Evolutionary conservation across 2,113 vertebrate genomes (phyloP).

Genomic region (Urocolius indicus): DNA sequence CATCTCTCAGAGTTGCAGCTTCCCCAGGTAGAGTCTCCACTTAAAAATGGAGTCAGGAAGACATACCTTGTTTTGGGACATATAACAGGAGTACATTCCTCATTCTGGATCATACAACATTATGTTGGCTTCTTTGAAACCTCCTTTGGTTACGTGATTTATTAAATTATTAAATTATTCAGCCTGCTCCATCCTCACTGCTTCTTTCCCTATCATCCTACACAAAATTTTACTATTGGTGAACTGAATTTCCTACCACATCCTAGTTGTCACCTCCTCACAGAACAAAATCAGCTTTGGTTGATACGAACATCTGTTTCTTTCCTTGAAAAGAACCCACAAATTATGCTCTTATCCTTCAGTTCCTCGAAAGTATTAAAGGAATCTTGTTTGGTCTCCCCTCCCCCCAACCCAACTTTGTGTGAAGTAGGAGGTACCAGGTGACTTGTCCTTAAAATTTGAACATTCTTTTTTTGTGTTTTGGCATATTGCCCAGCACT

Average conservation of each 20-base stretch:
- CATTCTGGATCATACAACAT: neutral
- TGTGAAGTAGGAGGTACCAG: neutral
- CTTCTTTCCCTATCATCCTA: neutral
- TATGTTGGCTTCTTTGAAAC: neutral
- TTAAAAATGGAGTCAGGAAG: neutral
- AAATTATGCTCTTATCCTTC: neutral
- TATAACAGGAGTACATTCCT: neutral
- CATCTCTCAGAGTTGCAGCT: neutral
- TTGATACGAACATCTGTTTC: neutral
- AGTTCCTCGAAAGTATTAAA: neutral
- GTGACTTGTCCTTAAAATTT: neutral
- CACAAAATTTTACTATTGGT: neutral
- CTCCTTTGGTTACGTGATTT: neutral
- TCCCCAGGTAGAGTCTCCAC: neutral
- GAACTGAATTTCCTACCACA: neutral
- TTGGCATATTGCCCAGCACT: neutral
- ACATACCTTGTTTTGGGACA: neutral
- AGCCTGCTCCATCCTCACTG: neutral
- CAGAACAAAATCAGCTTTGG: neutral
- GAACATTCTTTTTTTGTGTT: neutral
- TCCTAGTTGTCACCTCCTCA: neutral
- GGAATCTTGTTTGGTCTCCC: neutral
- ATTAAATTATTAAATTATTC: neutral
- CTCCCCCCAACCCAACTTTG: neutral
- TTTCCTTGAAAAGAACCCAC: neutral